phyloP scores from a whole-genome alignment of 2,888 invertebrate genomes.

The Volucella zonaria region DNA sequence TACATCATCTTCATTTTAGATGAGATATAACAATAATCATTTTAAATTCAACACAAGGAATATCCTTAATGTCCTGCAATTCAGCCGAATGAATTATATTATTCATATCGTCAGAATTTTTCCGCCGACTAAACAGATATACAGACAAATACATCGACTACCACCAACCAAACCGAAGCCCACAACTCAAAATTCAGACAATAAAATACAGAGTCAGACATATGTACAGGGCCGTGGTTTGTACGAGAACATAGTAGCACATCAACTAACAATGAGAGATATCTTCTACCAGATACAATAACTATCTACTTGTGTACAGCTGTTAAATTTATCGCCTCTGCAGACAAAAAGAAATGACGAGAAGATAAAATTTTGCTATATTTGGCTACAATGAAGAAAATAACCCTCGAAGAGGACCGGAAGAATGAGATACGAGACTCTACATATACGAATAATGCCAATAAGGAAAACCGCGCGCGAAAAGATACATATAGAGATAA shows the following conservation, averaged over 20 bases:
- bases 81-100: constrained; percentile 56
- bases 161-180: constrained; percentile 6
- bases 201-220: constrained; percentile 14
- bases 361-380: constrained; percentile 65
- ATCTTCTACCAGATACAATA: constrained; percentile 58
- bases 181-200: constrained; percentile 11
- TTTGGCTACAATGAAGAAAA: constrained; percentile 48
- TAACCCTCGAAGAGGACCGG: neutral
- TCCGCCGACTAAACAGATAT: too few species aligned
- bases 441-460: neutral
- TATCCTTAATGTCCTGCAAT: constrained; percentile 50
- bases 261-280: constrained; percentile 38
- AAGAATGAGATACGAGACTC: neutral
- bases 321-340: constrained; percentile 71
- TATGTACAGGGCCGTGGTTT: neutral
- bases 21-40: constrained; percentile 43
- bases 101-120: constrained; percentile 40
- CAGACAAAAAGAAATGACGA: constrained; percentile 69
- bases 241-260: constrained; percentile 1
- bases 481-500: constrained; percentile 17
- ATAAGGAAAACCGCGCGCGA: neutral
- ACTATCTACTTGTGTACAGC: constrained; percentile 65
- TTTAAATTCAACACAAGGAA: constrained; percentile 51
- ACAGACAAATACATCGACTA: too few species aligned
- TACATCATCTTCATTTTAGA: constrained; percentile 34